Evolutionary conservation across 2,113 vertebrate genomes (phyloP).

Genomic region (Parus major): DNA sequence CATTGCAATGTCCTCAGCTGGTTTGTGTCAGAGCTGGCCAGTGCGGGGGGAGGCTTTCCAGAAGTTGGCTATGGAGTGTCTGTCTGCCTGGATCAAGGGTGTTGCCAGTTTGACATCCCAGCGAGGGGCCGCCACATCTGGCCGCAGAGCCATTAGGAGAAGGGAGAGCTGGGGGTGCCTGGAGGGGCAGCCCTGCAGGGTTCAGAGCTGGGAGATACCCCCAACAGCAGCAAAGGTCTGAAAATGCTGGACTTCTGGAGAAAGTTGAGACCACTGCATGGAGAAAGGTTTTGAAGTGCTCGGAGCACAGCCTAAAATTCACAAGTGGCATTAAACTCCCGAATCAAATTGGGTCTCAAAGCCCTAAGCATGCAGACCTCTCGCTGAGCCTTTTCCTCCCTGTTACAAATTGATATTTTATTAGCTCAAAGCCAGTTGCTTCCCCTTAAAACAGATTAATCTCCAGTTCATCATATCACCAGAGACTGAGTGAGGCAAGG

Average conservation of each 20-base stretch:
- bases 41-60: slow-evolving; percentile 47
- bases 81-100: slow-evolving; percentile 56
- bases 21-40: slow-evolving; percentile 58
- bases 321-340: not conserved
- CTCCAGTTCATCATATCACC: slow-evolving; percentile 47
- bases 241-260: not conserved
- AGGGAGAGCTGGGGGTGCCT: not conserved
- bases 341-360: slow-evolving; percentile 1
- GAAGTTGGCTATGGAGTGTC: slow-evolving; percentile 55
- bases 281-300: not conserved
- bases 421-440: slow-evolving; percentile 69
- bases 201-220: not conserved
- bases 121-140: slow-evolving; percentile 62
- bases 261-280: not conserved
- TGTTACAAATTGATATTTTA: slow-evolving; percentile 67
- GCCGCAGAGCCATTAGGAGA: not conserved
- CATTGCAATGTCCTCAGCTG: slow-evolving; percentile 54
- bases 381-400: slow-evolving; percentile 26
- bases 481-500: not conserved
- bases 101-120: slow-evolving; percentile 56
- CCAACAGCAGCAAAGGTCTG: not conserved
- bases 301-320: not conserved
- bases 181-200: not conserved
- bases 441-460: slow-evolving; percentile 68
- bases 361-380: not conserved